These are phyloP conservation scores for Danio aesculapii DNA, from an alignment of 2,797 vertebrate genomes.

Conservation along the genomic window DNA sequence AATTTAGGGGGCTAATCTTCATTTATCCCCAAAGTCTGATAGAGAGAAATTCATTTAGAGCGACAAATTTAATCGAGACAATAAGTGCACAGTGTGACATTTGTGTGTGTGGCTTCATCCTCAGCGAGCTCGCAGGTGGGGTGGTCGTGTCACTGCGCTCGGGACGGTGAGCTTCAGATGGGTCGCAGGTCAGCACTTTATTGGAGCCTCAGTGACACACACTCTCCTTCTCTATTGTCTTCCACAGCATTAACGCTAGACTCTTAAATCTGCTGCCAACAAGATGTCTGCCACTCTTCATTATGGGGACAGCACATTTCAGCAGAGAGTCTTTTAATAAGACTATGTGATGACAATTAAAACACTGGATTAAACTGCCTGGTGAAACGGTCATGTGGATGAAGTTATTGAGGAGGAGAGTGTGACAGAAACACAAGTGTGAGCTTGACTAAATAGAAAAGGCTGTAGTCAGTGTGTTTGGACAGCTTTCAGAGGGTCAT, in stretches of 20 bases:
- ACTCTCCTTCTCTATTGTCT: slow-evolving; percentile 32
- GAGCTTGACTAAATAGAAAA: slow-evolving; percentile 23
- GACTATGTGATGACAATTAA: slow-evolving; percentile 2
- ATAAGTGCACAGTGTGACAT: slow-evolving; percentile 54
- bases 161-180: slow-evolving; percentile 15
- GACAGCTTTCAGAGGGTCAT: slow-evolving; percentile 31
- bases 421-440: not conserved
- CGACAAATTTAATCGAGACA: slow-evolving; percentile 60
- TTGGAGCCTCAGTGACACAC: slow-evolving; percentile 36
- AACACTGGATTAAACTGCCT: not conserved
- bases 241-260: slow-evolving; percentile 31
- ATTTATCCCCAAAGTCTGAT: slow-evolving; percentile 61
- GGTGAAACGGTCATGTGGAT: slow-evolving; percentile 9
- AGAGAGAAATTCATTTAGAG: slow-evolving; percentile 1
- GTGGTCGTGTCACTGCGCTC: slow-evolving; percentile 28
- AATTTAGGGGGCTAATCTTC: slow-evolving; percentile 80
- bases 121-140: slow-evolving; percentile 14
- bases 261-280: slow-evolving; percentile 16
- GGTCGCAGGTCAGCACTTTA: slow-evolving; percentile 42
- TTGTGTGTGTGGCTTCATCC: slow-evolving; percentile 32
- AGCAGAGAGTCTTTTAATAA: slow-evolving; percentile 15
- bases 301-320: slow-evolving; percentile 31
- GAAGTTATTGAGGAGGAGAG: not conserved
- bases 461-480: slow-evolving; percentile 25
- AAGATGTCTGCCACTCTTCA: slow-evolving; percentile 43